Evolutionary conservation across 1,140 invertebrate species (phyloP).

Genomic region (Lutraria rhynchaena): DNA sequence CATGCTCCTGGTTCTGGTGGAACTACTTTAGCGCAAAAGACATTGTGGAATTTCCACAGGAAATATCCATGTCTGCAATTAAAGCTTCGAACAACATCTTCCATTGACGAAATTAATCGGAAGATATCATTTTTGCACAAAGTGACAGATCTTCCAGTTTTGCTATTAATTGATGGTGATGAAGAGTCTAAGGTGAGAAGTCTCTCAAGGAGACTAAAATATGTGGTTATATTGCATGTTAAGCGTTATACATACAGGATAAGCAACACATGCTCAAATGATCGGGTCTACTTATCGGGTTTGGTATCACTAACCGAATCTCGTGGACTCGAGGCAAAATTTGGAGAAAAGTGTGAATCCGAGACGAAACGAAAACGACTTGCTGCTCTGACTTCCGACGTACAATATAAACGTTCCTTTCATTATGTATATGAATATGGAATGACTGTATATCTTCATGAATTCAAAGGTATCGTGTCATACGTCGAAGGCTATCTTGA

Average conservation of each 20-base stretch:
- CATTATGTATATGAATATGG: conserved; percentile 63
- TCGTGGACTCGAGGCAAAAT: conserved; percentile 44
- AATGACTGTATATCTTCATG: conserved; percentile 59
- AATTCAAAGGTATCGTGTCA: conserved; percentile 58
- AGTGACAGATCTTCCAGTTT: conserved; percentile 54
- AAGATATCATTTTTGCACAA: conserved; percentile 54
- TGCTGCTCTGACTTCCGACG: conserved; percentile 23
- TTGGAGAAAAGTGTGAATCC: conserved; percentile 50
- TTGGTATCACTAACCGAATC: conserved; percentile 50
- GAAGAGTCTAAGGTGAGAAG: conserved; percentile 62
- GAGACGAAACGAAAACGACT: conserved; percentile 33
- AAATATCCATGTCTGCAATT: conserved; percentile 52
- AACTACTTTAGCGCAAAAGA: conserved; percentile 57
- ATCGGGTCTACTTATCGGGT: conserved; percentile 50
- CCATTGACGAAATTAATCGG: conserved; percentile 12
- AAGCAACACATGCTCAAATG: conserved; percentile 1
- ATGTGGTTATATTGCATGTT: conserved; percentile 55
- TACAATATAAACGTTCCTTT: not conserved
- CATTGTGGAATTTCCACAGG: conserved; percentile 60
- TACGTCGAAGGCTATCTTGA: conserved; percentile 66
- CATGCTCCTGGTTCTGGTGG: conserved; percentile 65
- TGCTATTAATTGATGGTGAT: conserved; percentile 67
- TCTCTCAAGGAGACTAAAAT: conserved; percentile 39
- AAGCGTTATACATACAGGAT: conserved; percentile 59
- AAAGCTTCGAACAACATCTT: conserved; percentile 25